Evolutionary conservation across 2,888 invertebrate species (phyloP), one percentile per base, ranked within the genome.

Genomic region (Unio pictorum): DNA sequence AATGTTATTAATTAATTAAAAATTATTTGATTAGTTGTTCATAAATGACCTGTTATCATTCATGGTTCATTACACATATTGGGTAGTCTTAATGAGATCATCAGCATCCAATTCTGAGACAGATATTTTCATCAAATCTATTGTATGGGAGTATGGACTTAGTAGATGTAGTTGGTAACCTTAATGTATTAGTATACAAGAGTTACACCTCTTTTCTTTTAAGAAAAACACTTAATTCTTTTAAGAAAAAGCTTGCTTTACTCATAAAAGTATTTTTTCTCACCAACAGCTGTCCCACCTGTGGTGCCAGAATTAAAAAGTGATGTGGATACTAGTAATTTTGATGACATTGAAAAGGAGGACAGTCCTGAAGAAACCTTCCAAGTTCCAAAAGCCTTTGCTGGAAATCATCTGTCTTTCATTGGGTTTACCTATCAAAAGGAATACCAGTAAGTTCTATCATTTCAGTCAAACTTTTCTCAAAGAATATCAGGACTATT

Each of bases 261-360:
- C 58, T 58, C 15, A 58, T 26, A 58, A 20, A 61, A 26, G 57
- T 66, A 55, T 62, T 23, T 54, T 59, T 74, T 75, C 15, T 45
- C 45, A 45, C 45, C 45, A 45, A 45, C 74, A 90, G 91, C 89
- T 66, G 88, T 96, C 61, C 98, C 99, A 3, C 99, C 99, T 0
- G 97, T 99, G 17, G 97, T 99, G 20, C 99, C 99, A 20, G 98
- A 99, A 88, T 91, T 99, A 68, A 93, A 94, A 26, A 95, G 98
- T 77, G 99, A 99, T 89, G 98, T 98, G 89, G 99, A 99, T 90
- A 98, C 99, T 0, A 95, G 97, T 84, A 97, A 99, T 91, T 99
- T 99, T 91, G 99, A 99, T 90, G 98, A 98, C 85, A 95, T 98
- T 75, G 98, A 98, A 86, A 95, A 96, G 87, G 96, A 97, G 77